Base-by-base conservation (phyloP, 1,140 invertebrate genomes). In the Drosophila persimilis region DNA sequence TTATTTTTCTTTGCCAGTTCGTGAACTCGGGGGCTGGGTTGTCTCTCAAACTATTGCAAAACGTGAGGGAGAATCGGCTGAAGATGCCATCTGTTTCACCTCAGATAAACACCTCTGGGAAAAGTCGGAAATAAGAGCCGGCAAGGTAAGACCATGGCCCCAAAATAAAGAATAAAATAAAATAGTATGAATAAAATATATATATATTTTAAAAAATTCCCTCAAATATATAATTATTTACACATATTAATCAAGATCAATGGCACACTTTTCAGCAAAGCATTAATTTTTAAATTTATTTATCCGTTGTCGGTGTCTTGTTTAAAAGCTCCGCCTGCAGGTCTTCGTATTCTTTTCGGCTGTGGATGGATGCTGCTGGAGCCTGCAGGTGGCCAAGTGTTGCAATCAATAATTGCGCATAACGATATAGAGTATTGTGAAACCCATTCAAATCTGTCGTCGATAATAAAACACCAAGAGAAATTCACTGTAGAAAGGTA, bases 341-440 rank as follows among this genome's bases (percentile, higher is more conserved):
- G 2, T 13, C 35, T 39, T 22, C 59, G 48, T n/a, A 53, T 60
- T 55, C 35, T 74, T 73, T 50, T 45, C 62, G 48, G 31, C 44
- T 15, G 15, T 58, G 20, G 7, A 31, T 17, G 35, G 35, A 39
- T 39, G 35, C 13, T 48, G 61, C 17, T 22, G 31, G 47, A 44
- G 66, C 56, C 71, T 74, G 71, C 72, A 74, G 72, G 72, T 74
- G 72, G 50, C 44, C 54, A 22, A 15, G 52, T 74, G 43, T 57
- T 20, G 71, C 47, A 73, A 73, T 57, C 52, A 64, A 47, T 45
- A 35, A 53, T 7, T 6, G 24, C 24, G 24, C 1, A 26, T 6
- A 52, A 45, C 24, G 26, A 24, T 47, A 43, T 39, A 45, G 35
- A 52, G 22, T 17, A 64, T 73, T 73, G 53, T 63, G 59, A 73